Conservation (phyloP, 2,797 vertebrate species). For the Discoglossus pictus region DNA sequence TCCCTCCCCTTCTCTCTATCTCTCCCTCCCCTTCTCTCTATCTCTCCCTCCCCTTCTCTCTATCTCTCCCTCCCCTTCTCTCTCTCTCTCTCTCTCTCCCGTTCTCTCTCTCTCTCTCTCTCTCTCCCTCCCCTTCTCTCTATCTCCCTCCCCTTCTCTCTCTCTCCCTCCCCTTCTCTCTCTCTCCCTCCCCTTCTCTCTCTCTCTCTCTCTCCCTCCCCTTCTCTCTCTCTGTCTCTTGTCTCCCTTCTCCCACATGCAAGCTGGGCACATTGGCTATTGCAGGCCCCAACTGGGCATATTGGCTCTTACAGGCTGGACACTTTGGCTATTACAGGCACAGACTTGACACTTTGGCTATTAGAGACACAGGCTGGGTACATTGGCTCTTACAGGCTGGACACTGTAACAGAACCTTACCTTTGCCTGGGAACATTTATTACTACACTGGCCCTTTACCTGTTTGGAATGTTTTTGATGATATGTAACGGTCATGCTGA, state of each 20-base stretch:
- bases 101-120: conserved; percentile 2
- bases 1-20: background rate
- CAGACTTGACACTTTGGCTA: too few relatives aligned
- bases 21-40: background rate
- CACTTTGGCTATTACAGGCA: background rate
- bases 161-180: background rate
- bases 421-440: too few relatives aligned
- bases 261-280: background rate
- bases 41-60: background rate
- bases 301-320: background rate
- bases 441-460: too few relatives aligned
- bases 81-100: background rate
- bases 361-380: too few relatives aligned
- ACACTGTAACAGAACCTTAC: too few relatives aligned
- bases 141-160: background rate
- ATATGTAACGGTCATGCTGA: too few relatives aligned
- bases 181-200: conserved; percentile 46
- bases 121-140: conserved; percentile 41
- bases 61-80: background rate
- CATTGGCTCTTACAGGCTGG: too few relatives aligned
- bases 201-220: conserved; percentile 49
- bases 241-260: background rate
- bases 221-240: background rate
- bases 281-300: background rate
- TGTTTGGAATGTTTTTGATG: too few relatives aligned